Evolutionary conservation across 2,888 invertebrate genomes (phyloP).

Genomic region (Melanostoma scalare): DNA sequence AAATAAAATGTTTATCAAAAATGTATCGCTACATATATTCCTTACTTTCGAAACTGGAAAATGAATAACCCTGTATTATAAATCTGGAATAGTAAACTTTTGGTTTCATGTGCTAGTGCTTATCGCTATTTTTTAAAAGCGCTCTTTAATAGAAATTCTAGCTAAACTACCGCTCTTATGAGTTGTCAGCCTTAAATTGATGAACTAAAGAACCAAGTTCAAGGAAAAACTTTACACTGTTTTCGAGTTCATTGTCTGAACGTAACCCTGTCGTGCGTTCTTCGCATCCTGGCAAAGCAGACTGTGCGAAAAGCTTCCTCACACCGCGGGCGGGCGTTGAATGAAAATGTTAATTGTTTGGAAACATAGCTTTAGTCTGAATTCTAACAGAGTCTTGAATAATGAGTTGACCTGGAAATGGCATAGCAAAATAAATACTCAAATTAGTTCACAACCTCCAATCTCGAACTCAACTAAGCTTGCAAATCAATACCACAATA

Average conservation of each 20-base stretch:
- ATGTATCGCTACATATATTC: too few species aligned
- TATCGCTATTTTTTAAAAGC: too few species aligned
- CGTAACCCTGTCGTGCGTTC: conserved; percentile 17
- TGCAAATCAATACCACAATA: conserved; percentile 36
- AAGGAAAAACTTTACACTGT: conserved; percentile 15
- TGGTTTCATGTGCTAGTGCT: too few species aligned
- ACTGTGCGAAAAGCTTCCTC: conserved; percentile 1
- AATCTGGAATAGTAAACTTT: too few species aligned
- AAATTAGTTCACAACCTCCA: conserved; percentile 24
- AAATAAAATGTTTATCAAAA: too few species aligned
- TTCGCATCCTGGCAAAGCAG: conserved; percentile 1
- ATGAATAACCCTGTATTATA: too few species aligned
- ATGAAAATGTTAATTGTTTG: conserved; percentile 6
- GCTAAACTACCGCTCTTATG: too few species aligned
- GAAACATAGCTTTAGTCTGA: conserved; percentile 7
- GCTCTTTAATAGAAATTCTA: too few species aligned
- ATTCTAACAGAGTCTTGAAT: conserved; percentile 12
- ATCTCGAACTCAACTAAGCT: conserved; percentile 24
- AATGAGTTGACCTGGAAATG: conserved; percentile 40
- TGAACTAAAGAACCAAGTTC: conserved; percentile 17
- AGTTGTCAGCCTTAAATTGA: conserved; percentile 7
- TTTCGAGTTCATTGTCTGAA: conserved; percentile 15
- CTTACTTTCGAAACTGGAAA: too few species aligned
- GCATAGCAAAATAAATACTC: conserved; percentile 2
- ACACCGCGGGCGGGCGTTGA: conserved; percentile 1